These are phyloP conservation scores for Lipophrys pholis DNA, from an alignment of 2,113 vertebrate genomes.

Conservation along the genomic window DNA sequence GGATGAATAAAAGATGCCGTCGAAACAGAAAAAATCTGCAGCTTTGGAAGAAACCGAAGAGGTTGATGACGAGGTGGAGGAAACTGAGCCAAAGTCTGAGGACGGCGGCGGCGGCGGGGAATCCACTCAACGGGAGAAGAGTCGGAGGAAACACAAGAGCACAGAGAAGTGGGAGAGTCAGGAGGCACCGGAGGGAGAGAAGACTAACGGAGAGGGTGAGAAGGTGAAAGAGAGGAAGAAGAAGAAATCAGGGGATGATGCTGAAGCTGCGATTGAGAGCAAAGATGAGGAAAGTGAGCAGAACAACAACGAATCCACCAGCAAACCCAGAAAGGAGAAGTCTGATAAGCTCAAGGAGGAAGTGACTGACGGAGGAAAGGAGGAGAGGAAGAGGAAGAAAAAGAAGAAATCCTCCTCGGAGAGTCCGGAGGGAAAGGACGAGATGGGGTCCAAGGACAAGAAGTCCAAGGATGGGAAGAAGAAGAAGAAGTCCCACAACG, in stretches of 20 bases:
- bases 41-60: constrained; percentile 81
- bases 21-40: constrained; percentile 86
- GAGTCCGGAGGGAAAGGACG: constrained; percentile 59
- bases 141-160: constrained; percentile 55
- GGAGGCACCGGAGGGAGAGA: constrained; percentile 52
- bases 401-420: constrained; percentile 82
- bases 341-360: constrained; percentile 75
- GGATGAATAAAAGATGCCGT: constrained; percentile 92
- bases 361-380: constrained; percentile 64
- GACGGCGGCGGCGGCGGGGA: constrained; percentile 55
- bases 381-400: constrained; percentile 76
- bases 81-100: constrained; percentile 68
- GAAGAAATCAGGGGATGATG: constrained; percentile 50
- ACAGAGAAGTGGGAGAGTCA: constrained; percentile 25
- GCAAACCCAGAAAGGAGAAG: constrained; percentile 73
- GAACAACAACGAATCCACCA: constrained; percentile 84
- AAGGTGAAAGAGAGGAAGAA: constrained; percentile 67
- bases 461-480: constrained; percentile 78
- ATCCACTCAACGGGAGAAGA: constrained; percentile 59
- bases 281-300: constrained; percentile 64
- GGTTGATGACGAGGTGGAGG: constrained; percentile 78
- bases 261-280: constrained; percentile 65
- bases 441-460: constrained; percentile 80
- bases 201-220: constrained; percentile 45
- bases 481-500: constrained; percentile 77